A percentile compares a stretch with the other conserved stretches of the same genome.
Conservation (phyloP, 2,888 invertebrate genomes). For the Orchesella flavescens region DNA sequence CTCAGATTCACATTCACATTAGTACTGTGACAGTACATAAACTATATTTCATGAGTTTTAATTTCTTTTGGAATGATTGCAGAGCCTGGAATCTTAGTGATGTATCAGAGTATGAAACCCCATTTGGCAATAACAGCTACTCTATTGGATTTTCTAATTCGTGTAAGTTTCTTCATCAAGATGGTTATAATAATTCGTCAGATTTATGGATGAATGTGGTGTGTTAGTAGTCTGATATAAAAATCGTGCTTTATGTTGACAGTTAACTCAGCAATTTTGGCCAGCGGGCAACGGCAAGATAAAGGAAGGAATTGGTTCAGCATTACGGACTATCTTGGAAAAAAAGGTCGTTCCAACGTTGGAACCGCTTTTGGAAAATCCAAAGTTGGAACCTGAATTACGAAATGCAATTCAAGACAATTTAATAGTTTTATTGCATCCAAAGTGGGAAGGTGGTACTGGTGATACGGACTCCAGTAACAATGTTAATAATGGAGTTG, state of each 20-base stretch:
- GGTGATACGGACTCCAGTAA: slow-evolving; percentile 13
- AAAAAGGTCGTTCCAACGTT: slow-evolving; percentile 93
- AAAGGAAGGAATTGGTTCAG: slow-evolving; percentile 86
- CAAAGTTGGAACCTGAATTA: slow-evolving; percentile 88
- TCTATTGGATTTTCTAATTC: slow-evolving; percentile 90
- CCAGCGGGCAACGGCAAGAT: slow-evolving; percentile 86
- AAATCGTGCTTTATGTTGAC: slow-evolving; percentile 65
- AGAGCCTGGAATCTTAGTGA: slow-evolving; percentile 93
- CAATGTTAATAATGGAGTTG: slow-evolving; percentile 49
- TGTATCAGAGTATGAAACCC: slow-evolving; percentile 93
- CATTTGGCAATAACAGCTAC: slow-evolving; percentile 93
- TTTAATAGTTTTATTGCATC: slow-evolving; percentile 64
- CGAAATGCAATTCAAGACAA: slow-evolving; percentile 89
- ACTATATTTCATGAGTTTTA: not conserved
- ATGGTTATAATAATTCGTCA: too few relatives aligned
- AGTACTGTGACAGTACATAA: too few relatives aligned
- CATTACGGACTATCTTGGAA: slow-evolving; percentile 88
- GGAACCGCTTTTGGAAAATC: slow-evolving; percentile 89
- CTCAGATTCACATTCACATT: too few relatives aligned
- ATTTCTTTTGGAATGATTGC: slow-evolving; percentile 64
- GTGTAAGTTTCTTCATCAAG: slow-evolving; percentile 76
- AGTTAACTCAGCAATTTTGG: slow-evolving; percentile 91
- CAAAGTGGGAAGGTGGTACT: slow-evolving; percentile 30
- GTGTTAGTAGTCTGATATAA: not conserved
- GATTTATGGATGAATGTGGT: too few relatives aligned